phyloP scores from a whole-genome alignment of 2,888 invertebrate genomes.

The Ferrisia virgata region DNA sequence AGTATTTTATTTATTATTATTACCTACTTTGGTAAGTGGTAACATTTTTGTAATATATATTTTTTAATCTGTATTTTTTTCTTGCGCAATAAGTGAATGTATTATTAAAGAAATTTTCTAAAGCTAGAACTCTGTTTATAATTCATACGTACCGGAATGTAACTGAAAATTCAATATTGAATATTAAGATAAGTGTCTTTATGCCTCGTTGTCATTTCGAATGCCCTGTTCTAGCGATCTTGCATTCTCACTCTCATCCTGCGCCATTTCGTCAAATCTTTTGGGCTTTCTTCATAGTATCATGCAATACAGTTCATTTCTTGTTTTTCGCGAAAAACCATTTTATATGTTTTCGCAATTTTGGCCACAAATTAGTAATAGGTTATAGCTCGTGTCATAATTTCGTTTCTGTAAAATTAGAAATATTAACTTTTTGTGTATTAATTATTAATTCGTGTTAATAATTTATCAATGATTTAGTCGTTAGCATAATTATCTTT shows the following conservation, averaged over 20 bases:
- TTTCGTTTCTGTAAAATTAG: background rate
- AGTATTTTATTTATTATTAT: too few species aligned
- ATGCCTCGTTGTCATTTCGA: too few species aligned
- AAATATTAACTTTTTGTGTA: background rate
- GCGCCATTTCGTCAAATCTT: background rate
- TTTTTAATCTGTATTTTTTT: too few species aligned
- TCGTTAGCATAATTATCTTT: background rate
- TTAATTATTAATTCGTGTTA: background rate
- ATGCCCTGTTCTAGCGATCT: background rate
- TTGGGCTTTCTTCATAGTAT: background rate
- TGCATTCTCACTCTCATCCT: background rate
- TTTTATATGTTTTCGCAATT: constrained; percentile 10
- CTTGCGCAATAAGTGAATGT: too few species aligned
- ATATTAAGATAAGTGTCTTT: too few species aligned
- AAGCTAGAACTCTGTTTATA: too few species aligned
- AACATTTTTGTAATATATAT: too few species aligned
- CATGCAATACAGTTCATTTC: background rate
- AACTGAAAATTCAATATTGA: too few species aligned
- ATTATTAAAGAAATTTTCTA: too few species aligned
- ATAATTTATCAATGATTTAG: constrained; percentile 26
- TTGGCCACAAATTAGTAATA: background rate
- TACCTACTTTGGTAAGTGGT: too few species aligned
- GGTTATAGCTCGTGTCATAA: constrained; percentile 26
- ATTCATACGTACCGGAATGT: too few species aligned
- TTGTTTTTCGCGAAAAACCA: background rate